Evolutionary conservation across 1,140 invertebrate species (phyloP).

Genomic region (Chionoecetes opilio): DNA sequence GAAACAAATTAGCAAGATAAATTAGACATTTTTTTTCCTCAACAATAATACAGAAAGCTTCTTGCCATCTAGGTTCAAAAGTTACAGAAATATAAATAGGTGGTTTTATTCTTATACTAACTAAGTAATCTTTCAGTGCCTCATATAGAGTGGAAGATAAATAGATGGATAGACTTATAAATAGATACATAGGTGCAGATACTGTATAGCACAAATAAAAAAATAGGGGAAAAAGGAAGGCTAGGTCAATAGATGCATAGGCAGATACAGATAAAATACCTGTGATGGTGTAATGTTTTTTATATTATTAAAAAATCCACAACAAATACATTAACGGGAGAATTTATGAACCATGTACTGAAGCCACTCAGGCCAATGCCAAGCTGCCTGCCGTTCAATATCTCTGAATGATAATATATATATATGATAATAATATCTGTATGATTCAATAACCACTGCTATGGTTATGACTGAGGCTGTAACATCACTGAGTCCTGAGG

Average conservation of each 20-base stretch:
- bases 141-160: background rate
- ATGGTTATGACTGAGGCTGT: background rate
- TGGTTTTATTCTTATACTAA: no score
- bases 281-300: background rate
- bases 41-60: no score
- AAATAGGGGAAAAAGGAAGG: background rate
- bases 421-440: background rate
- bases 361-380: background rate
- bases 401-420: no score
- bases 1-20: no score
- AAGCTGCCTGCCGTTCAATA: no score
- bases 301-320: background rate
- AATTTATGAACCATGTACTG: background rate
- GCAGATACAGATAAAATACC: constrained; percentile 11
- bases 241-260: background rate
- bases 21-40: no score
- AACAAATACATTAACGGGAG: background rate
- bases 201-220: no score
- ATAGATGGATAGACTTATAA: background rate
- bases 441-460: no score
- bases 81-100: no score
- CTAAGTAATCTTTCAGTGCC: background rate
- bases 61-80: no score
- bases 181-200: background rate
- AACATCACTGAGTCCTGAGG: background rate